Percentiles rank a stretch among this genome's conserved stretches.
Evolutionary conservation across 2,113 vertebrate species (phyloP).

Genomic region (Bagarius yarrelli): DNA sequence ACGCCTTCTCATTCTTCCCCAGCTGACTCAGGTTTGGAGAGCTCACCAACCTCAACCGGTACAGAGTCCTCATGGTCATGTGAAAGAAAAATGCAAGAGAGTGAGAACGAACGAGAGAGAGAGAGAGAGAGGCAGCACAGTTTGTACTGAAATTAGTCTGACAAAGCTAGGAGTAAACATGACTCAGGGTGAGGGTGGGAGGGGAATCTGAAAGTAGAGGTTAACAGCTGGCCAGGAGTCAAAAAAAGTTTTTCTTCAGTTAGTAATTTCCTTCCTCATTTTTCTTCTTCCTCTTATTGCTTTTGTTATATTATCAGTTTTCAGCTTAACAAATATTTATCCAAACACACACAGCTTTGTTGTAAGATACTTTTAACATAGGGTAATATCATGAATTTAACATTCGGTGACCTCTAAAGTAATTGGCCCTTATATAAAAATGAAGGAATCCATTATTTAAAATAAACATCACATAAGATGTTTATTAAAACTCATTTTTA

Average conservation of each 20-base stretch:
- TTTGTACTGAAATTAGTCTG: slow-evolving; percentile 33
- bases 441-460: too few relatives aligned
- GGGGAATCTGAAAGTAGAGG: slow-evolving; percentile 29
- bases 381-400: too few relatives aligned
- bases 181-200: neutral
- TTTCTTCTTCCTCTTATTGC: neutral
- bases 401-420: too few relatives aligned
- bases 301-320: neutral
- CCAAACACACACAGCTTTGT: neutral
- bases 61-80: slow-evolving; percentile 70
- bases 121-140: slow-evolving; percentile 24
- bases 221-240: neutral
- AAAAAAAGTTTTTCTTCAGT: slow-evolving; percentile 33
- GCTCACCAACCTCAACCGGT: slow-evolving; percentile 76
- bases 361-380: too few relatives aligned
- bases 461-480: too few relatives aligned
- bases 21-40: slow-evolving; percentile 75
- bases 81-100: slow-evolving; percentile 8
- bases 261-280: slow-evolving; percentile 45
- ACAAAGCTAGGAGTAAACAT: slow-evolving; percentile 31
- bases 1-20: slow-evolving; percentile 72
- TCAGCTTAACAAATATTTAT: neutral
- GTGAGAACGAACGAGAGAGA: neutral
- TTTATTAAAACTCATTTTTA: too few relatives aligned
- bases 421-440: too few relatives aligned